These are phyloP conservation scores for Geococcyx californianus DNA, from an alignment of 2,113 vertebrate species.

Conservation along the genomic window DNA sequence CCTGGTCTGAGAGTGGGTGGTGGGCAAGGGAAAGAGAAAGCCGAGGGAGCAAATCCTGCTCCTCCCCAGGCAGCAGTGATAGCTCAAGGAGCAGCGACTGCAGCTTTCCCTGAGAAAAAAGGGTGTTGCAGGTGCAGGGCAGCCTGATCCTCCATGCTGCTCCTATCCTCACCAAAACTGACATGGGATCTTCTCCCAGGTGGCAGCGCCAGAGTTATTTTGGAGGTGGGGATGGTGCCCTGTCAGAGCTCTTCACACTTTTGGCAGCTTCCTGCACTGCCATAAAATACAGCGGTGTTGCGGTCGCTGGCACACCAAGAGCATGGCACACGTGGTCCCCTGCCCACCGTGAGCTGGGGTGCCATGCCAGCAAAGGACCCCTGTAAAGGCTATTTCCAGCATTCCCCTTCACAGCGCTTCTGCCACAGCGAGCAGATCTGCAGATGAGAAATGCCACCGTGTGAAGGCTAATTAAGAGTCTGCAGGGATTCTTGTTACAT, in stretches of 20 bases:
- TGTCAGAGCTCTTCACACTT: accelerated
- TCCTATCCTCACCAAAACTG: background rate
- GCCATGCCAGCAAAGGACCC: accelerated
- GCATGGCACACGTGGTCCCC: accelerated
- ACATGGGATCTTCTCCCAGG: background rate
- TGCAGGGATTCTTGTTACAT: background rate
- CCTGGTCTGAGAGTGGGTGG: background rate
- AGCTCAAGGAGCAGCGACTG: background rate
- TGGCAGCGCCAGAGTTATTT: background rate
- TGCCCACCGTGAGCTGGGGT: accelerated
- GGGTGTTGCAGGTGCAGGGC: too few relatives aligned
- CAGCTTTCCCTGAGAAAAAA: background rate
- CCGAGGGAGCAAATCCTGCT: accelerated
- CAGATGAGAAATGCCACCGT: background rate
- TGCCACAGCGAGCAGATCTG: background rate
- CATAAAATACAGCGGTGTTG: accelerated
- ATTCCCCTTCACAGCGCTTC: background rate
- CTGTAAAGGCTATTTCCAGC: background rate
- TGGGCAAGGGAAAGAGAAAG: background rate
- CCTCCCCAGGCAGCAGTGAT: accelerated
- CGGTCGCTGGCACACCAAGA: accelerated
- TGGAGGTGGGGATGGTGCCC: background rate
- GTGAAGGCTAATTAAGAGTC: background rate
- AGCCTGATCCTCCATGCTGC: accelerated
- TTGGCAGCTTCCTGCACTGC: background rate